Conservation (phyloP, 1,140 invertebrate genomes). For the Microplitis demolitor region DNA sequence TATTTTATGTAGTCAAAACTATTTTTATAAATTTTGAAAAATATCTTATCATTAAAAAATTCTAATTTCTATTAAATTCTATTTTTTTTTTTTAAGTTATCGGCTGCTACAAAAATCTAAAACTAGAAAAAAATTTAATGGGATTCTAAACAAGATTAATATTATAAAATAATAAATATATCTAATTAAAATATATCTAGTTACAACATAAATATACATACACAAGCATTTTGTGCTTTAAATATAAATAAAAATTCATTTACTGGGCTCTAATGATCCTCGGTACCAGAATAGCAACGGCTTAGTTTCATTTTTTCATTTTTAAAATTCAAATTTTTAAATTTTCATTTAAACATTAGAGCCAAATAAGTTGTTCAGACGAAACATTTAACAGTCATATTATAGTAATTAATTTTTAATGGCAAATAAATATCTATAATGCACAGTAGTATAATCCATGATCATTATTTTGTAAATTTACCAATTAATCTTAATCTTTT, state of each 20-base stretch:
- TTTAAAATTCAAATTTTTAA: not conserved
- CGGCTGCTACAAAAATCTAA: no score
- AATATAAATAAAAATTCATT: slow-evolving; percentile 48
- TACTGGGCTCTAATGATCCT: slow-evolving; percentile 46
- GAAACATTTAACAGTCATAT: slow-evolving; percentile 55
- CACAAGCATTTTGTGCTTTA: slow-evolving; percentile 60
- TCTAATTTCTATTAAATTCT: no score
- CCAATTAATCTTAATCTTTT: not conserved
- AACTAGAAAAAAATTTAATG: not conserved
- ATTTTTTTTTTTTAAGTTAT: no score
- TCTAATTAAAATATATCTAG: slow-evolving; percentile 49
- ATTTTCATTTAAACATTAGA: slow-evolving; percentile 38
- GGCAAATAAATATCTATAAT: slow-evolving; percentile 53
- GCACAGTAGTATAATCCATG: slow-evolving; percentile 47
- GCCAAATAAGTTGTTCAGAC: slow-evolving; percentile 41
- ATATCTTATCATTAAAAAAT: not conserved
- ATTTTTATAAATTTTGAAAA: no score
- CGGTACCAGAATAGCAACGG: slow-evolving; percentile 4
- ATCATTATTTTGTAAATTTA: not conserved
- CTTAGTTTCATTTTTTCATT: not conserved
- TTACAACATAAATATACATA: slow-evolving; percentile 62
- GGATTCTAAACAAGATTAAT: not conserved
- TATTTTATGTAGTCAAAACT: no score
- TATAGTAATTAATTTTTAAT: slow-evolving; percentile 48
- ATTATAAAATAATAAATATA: slow-evolving; percentile 6